Base-by-base conservation (phyloP, 2,797 vertebrate species). In the Phyllotis vaccarum region DNA sequence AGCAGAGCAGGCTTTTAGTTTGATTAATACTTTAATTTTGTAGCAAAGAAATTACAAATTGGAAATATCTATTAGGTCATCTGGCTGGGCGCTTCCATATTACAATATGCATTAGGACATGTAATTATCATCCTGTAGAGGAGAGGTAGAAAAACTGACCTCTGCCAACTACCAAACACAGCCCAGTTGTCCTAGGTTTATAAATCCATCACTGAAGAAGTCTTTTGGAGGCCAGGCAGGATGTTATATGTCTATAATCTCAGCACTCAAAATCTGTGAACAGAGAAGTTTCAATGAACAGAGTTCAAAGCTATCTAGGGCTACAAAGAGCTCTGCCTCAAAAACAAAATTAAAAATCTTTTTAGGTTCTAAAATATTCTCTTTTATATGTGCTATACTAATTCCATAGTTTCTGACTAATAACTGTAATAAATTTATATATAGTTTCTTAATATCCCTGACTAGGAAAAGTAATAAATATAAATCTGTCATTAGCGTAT, bases 21-120 rank as follows among this genome's bases (percentile, higher is more conserved):
- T 97, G 95, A 97, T 97, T 97, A 97, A 97, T 93, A 96, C 95
- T 97, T 96, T 95, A 97, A 96, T 97, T 97, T 95, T 92, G 86
- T 43, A 95, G 95, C 86, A 86, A 90, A 96, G 95, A 97, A 96
- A 96, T 97, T 95, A 96, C 86, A 97, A 96, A 97, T 95, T 95
- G 92, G 95, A 97, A 97, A 93, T 95, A 96, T 95, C 89, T 96
- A 72, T 88, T 90, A 93, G 96, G 87, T 97, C 95, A 95, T 96
- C 87, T 90, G 78, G 66, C 80, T 87, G 92, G 89, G 85, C 72
- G 86, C 93, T 95, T 96, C 43, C 96, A 64, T 66, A 93, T 96
- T 95, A 90, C 78, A 97, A 68, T 96, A 96, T 95, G 94, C 94
- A 86, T 96, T 90, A 91, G 97, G 96, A 94, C 91, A 94, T 93